Percentiles rank a stretch among this genome's conserved stretches.
Evolutionary conservation across 1,140 invertebrate genomes (phyloP).

Genomic region (Zaprionus africanus): DNA sequence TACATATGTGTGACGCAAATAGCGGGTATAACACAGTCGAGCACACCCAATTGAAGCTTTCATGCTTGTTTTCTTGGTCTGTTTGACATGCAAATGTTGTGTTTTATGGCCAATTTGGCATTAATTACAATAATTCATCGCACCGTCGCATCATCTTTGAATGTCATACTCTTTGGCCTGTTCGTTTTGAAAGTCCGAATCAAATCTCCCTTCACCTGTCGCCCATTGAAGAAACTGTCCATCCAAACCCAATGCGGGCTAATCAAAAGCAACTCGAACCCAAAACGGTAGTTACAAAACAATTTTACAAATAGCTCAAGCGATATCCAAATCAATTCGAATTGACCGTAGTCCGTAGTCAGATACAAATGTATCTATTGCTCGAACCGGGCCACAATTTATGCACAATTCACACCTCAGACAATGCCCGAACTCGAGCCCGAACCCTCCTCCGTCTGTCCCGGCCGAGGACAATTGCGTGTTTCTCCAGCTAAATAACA

Average conservation of each 20-base stretch:
- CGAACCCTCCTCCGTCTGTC: neutral
- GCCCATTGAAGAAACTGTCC: neutral
- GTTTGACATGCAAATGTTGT: conserved; percentile 82
- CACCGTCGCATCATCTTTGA: conserved; percentile 10
- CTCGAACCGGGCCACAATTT: conserved; percentile 58
- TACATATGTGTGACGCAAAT: no score
- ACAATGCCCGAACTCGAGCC: conserved; percentile 4
- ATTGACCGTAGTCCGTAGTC: neutral
- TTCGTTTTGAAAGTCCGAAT: conserved; percentile 58
- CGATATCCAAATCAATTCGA: conserved; percentile 21
- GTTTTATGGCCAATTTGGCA: conserved; percentile 82
- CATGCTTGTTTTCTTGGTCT: conserved; percentile 25
- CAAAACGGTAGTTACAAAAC: conserved; percentile 34
- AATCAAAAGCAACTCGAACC: conserved; percentile 12
- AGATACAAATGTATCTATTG: conserved; percentile 51
- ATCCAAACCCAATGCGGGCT: neutral
- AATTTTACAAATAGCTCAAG: conserved; percentile 23
- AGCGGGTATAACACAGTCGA: no score
- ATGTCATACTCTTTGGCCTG: conserved; percentile 14
- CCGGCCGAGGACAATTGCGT: conserved; percentile 67
- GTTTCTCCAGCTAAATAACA: conserved; percentile 77
- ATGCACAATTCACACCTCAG: conserved; percentile 64
- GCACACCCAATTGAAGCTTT: no score
- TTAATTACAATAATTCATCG: conserved; percentile 77
- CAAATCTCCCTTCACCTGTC: conserved; percentile 62